Base-by-base conservation (phyloP, 2,888 invertebrate genomes). In the Formica aserva region DNA sequence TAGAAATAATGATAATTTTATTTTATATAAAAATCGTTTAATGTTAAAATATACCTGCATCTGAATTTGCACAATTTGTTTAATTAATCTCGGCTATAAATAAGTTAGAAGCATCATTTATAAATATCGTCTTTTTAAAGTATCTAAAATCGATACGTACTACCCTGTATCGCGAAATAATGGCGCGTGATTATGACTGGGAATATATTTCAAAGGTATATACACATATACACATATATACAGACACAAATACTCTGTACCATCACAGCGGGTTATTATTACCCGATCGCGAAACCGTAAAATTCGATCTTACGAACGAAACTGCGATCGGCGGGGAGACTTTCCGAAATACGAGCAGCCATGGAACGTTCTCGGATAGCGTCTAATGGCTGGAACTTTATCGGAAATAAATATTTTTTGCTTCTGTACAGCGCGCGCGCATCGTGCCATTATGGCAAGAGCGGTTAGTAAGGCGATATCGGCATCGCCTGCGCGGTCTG, bases 391-490 rank as follows among this genome's bases (percentile, higher is more conserved):
- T 72, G 72, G 35, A 60, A 72, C 60, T 71, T 78, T 78, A 78
- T 78, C 71, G 78, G 72, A 78, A 78, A 78, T 78, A 78, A 72
- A 72, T 78, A 78, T 78, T 78, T 78, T 78, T 78, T 78, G 60
- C 35, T 60, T 13, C 11, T 45, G 48, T n/a, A 45, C 45, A 71
- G 15, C 15, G 48, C 48, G 48, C 48, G 48, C 48, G 48, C 60
- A 18, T 35, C 48, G 72, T 38, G 38, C 26, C 35, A 45, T 60
- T 78, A 60, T 45, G 26, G 45, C 45, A n/a, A 78, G 72, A 72
- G 63, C 78, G 78, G 82, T 63, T 78, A 69, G 82, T 69, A 62
- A 77, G 67, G 52, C 69, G 67, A 83, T 83, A 83, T 78, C 82
- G 78, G 67, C 48, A 69, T 83, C 38, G 67, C 55, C 29, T 41